phyloP scores from a whole-genome alignment of 1,140 invertebrate genomes.

The Bombus huntii region DNA sequence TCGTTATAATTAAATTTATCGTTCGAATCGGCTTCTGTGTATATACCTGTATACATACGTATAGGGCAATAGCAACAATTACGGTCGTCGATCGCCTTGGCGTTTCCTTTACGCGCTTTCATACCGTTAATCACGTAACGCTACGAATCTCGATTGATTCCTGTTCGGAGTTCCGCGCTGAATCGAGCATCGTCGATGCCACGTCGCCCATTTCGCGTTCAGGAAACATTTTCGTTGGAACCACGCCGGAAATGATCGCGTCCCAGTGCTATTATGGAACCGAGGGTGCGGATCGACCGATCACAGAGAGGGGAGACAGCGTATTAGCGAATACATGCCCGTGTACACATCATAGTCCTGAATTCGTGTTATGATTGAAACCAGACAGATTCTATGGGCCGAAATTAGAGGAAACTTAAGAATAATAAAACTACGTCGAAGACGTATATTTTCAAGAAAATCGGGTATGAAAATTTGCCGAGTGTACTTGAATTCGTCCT shows the following conservation, averaged over 20 bases:
- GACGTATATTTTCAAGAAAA: too few species aligned
- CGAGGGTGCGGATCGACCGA: not conserved
- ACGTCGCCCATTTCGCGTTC: slow-evolving; percentile 20
- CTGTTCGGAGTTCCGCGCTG: not conserved
- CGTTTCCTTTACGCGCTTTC: slow-evolving; percentile 61
- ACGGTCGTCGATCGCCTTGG: slow-evolving; percentile 54
- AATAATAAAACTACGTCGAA: not conserved
- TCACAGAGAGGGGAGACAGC: not conserved
- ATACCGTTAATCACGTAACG: slow-evolving; percentile 66
- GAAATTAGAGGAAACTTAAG: not conserved
- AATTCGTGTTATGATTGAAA: not conserved
- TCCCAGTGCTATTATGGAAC: not conserved
- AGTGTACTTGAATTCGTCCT: too few species aligned
- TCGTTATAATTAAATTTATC: slow-evolving; percentile 80
- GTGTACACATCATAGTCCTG: not conserved
- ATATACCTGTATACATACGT: not conserved
- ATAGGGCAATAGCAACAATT: slow-evolving; percentile 56
- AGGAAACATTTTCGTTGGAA: slow-evolving; percentile 37
- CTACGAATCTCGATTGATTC: not conserved
- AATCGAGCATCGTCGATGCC: not conserved
- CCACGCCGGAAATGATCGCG: slow-evolving; percentile 43
- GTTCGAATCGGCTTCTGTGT: slow-evolving; percentile 60
- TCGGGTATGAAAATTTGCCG: too few species aligned
- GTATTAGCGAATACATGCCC: not conserved
- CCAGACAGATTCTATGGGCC: not conserved